phyloP scores from a whole-genome alignment of 2,888 invertebrate species.

The Synanthedon vespiformis region DNA sequence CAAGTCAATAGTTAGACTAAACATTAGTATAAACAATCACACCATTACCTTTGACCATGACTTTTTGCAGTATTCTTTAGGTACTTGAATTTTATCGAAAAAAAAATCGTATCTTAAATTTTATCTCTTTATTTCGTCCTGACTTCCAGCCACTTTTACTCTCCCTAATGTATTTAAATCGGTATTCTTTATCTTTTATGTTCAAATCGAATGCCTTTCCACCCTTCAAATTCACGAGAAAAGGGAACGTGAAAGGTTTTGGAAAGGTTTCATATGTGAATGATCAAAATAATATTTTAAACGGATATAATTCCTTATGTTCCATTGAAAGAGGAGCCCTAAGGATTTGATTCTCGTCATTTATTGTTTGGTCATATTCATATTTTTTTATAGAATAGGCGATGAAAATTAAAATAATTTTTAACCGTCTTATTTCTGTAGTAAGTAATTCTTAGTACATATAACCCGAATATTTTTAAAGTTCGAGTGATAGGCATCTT shows the following conservation, averaged over 20 bases:
- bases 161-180: constrained; percentile 8
- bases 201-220: constrained; percentile 5
- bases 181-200: constrained; percentile 9
- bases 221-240: constrained; percentile 5
- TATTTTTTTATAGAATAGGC: too few species aligned
- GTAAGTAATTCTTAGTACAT: too few species aligned
- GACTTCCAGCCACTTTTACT: constrained; percentile 3
- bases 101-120: not conserved
- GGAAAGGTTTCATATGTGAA: constrained; percentile 1
- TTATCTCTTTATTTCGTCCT: constrained; percentile 2
- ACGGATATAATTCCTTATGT: not conserved
- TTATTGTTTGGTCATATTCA: too few species aligned
- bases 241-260: constrained; percentile 2
- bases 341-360: not conserved
- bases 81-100: too few species aligned
- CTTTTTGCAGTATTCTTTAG: too few species aligned
- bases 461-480: too few species aligned
- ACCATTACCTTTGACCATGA: too few species aligned
- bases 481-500: too few species aligned
- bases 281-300: not conserved
- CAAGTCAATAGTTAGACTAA: too few species aligned
- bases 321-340: not conserved
- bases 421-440: too few species aligned
- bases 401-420: too few species aligned
- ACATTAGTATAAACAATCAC: too few species aligned